Percentiles rank a stretch among this genome's conserved stretches.
Evolutionary conservation across 2,888 invertebrate species (phyloP).

Genomic region (Empis stercorea): DNA sequence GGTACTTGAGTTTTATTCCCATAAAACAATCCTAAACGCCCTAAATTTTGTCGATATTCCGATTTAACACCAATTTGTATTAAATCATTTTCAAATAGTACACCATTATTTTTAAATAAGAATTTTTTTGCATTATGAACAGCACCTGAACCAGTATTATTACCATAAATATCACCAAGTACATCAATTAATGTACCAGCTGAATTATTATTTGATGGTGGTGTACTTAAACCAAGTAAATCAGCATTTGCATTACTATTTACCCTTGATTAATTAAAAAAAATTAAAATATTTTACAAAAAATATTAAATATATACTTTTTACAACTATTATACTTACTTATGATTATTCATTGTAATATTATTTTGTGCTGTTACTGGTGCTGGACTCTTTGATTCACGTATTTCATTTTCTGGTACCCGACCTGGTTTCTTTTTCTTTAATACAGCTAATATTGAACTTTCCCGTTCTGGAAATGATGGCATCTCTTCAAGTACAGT

Average conservation of each 20-base stretch:
- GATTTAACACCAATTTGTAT: slow-evolving; percentile 97
- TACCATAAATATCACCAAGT: slow-evolving; percentile 69
- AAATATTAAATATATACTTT: neutral
- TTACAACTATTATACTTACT: slow-evolving; percentile 16
- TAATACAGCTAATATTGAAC: slow-evolving; percentile 90
- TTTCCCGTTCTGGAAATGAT: slow-evolving; percentile 96
- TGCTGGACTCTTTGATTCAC: slow-evolving; percentile 68
- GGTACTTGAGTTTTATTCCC: slow-evolving; percentile 93
- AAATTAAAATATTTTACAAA: no score
- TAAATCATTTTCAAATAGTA: slow-evolving; percentile 94
- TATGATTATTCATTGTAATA: slow-evolving; percentile 37
- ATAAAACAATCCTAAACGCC: slow-evolving; percentile 89
- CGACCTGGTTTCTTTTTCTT: slow-evolving; percentile 97
- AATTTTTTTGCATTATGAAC: slow-evolving; percentile 82
- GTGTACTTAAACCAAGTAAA: slow-evolving; percentile 76
- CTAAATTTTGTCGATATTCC: slow-evolving; percentile 91
- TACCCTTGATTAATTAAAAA: no score
- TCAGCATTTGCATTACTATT: slow-evolving; percentile 53
- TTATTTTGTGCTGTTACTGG: slow-evolving; percentile 35
- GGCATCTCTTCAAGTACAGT: slow-evolving; percentile 99
- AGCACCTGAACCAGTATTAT: slow-evolving; percentile 47
- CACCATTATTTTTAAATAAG: slow-evolving; percentile 95
- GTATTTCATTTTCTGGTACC: slow-evolving; percentile 76
- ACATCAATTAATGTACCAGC: slow-evolving; percentile 80
- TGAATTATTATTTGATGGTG: slow-evolving; percentile 53